Percentiles rank a stretch among this genome's conserved stretches.
Evolutionary conservation across 2,113 vertebrate genomes (phyloP).

Genomic region (Ictalurus punctatus): DNA sequence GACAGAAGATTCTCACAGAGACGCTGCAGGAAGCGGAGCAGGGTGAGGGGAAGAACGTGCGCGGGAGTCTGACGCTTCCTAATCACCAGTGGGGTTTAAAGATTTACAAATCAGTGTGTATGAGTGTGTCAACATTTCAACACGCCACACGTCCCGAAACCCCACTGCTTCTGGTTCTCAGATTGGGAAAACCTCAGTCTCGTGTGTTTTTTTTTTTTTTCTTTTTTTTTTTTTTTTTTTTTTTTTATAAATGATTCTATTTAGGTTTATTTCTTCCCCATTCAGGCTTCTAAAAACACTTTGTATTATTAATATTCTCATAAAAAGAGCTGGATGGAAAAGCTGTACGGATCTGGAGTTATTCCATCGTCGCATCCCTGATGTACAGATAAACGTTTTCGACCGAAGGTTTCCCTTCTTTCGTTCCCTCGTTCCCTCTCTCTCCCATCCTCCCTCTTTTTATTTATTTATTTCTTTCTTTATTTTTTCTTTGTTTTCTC

Average conservation of each 20-base stretch:
- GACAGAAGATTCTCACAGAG: constrained; percentile 62
- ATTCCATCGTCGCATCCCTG: not conserved
- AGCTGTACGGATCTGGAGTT: not conserved
- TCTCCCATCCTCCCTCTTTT: not conserved
- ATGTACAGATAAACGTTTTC: not conserved
- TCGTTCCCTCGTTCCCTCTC: not conserved
- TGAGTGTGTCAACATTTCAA: not conserved
- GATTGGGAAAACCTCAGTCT: too few relatives aligned
- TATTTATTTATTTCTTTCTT: too few relatives aligned
- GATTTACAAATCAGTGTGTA: not conserved
- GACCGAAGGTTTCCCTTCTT: not conserved
- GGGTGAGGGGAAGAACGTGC: constrained; percentile 62
- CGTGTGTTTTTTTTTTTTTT: too few relatives aligned
- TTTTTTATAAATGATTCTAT: too few relatives aligned
- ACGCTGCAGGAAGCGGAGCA: constrained; percentile 53
- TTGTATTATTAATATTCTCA: too few relatives aligned
- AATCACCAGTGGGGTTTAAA: not conserved
- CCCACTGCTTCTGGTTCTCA: too few relatives aligned
- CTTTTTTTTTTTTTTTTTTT: too few relatives aligned
- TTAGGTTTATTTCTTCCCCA: too few relatives aligned
- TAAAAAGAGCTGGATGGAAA: not conserved
- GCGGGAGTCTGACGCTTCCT: not conserved
- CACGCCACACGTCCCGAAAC: too few relatives aligned
- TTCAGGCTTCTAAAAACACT: too few relatives aligned
- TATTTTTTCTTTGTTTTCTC: too few relatives aligned